Evolutionary conservation across 2,797 vertebrate species (phyloP).

Genomic region (Pogoniulus pusillus): DNA sequence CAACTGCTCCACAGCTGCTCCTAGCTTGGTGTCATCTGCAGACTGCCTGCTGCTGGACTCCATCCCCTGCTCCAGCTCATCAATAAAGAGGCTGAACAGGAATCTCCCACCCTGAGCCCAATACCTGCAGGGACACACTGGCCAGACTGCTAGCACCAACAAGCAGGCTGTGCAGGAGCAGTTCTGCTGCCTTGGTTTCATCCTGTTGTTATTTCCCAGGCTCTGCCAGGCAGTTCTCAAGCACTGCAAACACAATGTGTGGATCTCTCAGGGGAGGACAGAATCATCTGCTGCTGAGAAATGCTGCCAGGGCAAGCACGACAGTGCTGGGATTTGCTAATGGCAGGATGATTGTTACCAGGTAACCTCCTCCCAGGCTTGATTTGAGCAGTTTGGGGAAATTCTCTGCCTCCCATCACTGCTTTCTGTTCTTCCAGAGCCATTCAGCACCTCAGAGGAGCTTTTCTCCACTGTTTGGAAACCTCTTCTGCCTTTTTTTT

Average conservation of each 20-base stretch:
- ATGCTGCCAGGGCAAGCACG: accelerated
- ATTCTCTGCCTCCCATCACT: not conserved
- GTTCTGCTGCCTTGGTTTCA: not conserved
- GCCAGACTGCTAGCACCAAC: accelerated
- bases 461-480: not conserved
- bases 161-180: accelerated
- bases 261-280: not conserved
- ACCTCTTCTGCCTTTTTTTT: not conserved
- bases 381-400: not conserved
- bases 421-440: not conserved
- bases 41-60: no score
- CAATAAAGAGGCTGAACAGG: no score
- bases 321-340: accelerated
- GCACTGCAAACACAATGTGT: not conserved
- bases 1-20: no score
- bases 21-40: no score
- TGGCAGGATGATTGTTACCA: not conserved
- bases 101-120: not conserved
- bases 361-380: not conserved
- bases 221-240: not conserved
- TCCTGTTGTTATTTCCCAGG: not conserved
- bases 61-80: no score
- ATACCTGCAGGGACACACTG: accelerated
- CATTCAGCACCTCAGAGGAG: not conserved
- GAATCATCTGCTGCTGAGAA: not conserved